Evolutionary conservation across 2,113 vertebrate genomes (phyloP), one percentile per base, ranked within the genome.

Genomic region (Axis porcinus): DNA sequence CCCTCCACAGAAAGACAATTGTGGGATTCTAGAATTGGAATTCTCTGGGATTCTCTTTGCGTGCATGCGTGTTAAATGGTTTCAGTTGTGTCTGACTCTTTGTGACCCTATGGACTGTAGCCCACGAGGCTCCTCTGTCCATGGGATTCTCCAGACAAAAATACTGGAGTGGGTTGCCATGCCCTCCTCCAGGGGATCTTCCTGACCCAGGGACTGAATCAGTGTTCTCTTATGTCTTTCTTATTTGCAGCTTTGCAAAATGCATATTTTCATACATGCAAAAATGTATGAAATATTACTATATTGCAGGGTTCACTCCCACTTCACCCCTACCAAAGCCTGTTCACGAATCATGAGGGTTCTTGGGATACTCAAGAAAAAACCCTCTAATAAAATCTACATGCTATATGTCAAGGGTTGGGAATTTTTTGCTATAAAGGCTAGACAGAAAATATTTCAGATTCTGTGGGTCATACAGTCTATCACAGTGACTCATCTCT

Each of bases 201-300:
- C 6, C 40, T 6, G 0, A 76, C 40, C 70, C 70, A 43, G 70
- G 40, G 70, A 76, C 8, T 27, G 12, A 76, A 76, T 43, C 40
- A 13, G 23, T 43, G 70, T 43, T 74, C 40, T 76, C 70, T 76
- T 43, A 43, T 76, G 12, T 76, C 64, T 70, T 70, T n/a, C 64
- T 70, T 36, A 70, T 21, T 70, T n/a, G 17, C 17, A 70, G 70
- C 47, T 76, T 52, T 78, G 83, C 33, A 89, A 93, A 92, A 86
- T 43, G n/a, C 7, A n/a, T 30, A 62, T 21, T 86, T 84, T 93
- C 47, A 91, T 10, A 81, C 6, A 16, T 21, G 30, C 28, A 23
- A 83, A 85, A 89, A 60, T 52, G 8, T 57, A 25, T 74, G n/a
- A 40, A 74, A 74, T 74, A 74, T 83, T 76, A 9, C 50, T n/a